Conservation (phyloP, 2,113 vertebrate species). For the Nycticorax nycticorax region DNA sequence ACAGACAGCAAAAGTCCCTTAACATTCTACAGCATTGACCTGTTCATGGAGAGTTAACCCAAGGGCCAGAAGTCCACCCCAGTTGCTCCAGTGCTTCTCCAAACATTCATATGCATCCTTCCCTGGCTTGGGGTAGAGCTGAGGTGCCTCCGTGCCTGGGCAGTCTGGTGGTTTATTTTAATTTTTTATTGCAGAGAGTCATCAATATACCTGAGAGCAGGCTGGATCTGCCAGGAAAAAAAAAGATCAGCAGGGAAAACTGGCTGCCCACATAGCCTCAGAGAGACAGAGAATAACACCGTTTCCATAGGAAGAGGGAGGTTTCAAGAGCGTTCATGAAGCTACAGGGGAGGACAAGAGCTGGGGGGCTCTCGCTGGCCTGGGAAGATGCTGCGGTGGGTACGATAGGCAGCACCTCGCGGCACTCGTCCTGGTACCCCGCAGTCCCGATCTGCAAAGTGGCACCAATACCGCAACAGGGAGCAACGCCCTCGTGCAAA, state of each 20-base stretch:
- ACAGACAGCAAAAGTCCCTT: background rate
- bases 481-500: background rate
- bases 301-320: background rate
- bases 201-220: background rate
- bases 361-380: background rate
- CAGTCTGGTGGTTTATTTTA: no score
- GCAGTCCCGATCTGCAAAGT: background rate
- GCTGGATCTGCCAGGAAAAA: background rate
- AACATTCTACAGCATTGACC: rapidly evolving
- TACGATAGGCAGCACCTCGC: rapidly evolving
- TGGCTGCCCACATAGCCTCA: background rate
- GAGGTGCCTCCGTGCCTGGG: rapidly evolving
- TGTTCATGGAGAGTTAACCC: rapidly evolving
- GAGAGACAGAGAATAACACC: no score
- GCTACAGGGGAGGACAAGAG: background rate
- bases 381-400: background rate
- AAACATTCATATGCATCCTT: no score
- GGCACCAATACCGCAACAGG: rapidly evolving
- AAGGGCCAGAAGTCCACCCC: background rate
- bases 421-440: background rate
- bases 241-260: background rate
- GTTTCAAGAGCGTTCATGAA: rapidly evolving
- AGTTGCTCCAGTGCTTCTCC: background rate
- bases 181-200: background rate
- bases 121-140: background rate